A percentile compares a stretch with the other conserved stretches of the same genome.
phyloP scores from a whole-genome alignment of 2,797 vertebrate genomes.

The Distichodus sexfasciatus region DNA sequence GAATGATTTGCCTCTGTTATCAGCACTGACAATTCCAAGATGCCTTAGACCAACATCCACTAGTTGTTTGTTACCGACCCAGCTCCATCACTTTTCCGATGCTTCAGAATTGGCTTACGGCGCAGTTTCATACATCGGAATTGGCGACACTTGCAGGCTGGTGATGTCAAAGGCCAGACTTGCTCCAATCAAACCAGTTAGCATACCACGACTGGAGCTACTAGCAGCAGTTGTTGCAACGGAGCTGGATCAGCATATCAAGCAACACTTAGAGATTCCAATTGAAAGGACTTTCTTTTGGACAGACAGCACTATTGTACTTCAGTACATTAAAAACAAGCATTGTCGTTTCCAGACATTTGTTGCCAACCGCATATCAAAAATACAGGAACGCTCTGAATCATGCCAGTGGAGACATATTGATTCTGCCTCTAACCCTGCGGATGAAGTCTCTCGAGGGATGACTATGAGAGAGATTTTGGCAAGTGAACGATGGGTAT shows the following conservation, averaged over 20 bases:
- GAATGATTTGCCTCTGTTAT: neutral
- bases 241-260: conserved; percentile 8
- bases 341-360: neutral
- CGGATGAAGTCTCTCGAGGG: conserved; percentile 4
- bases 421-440: neutral
- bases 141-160: too few species aligned
- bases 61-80: neutral
- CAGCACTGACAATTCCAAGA: neutral
- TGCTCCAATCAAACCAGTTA: conserved; percentile 16
- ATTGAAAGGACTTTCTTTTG: conserved; percentile 3
- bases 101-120: conserved; percentile 10
- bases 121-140: conserved; percentile 13
- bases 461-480: neutral
- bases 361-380: neutral
- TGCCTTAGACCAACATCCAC: conserved; percentile 4
- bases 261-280: conserved; percentile 2
- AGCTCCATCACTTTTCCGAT: conserved; percentile 18
- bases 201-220: conserved; percentile 10
- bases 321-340: conserved; percentile 14
- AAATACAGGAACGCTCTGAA: neutral
- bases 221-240: neutral
- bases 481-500: neutral
- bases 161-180: conserved; percentile 15
- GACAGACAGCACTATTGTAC: conserved; percentile 12
- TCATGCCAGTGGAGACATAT: neutral